These are phyloP conservation scores for Saccostrea cuccullata DNA, from an alignment of 1,140 invertebrate species.

Conservation along the genomic window DNA sequence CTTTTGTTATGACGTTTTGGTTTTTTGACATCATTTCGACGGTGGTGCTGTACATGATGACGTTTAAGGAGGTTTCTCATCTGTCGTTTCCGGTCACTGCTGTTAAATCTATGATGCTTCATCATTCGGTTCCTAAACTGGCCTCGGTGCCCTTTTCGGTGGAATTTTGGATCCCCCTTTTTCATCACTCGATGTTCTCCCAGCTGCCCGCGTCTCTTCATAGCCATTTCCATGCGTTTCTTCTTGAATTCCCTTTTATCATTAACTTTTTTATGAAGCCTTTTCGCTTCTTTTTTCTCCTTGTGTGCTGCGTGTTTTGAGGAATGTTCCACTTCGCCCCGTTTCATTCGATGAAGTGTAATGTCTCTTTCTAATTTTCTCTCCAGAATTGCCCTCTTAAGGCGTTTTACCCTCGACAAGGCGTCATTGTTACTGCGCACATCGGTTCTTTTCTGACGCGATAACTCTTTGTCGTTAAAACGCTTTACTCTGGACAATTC, in stretches of 20 bases:
- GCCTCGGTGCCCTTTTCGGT: background rate
- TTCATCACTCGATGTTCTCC: conserved; percentile 22
- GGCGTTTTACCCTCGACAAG: background rate
- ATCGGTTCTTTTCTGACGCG: conserved; percentile 8
- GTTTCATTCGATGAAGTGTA: background rate
- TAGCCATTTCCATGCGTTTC: conserved; percentile 2
- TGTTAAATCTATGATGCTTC: background rate
- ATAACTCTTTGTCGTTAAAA: background rate
- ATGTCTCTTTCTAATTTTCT: background rate
- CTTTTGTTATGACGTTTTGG: conserved; percentile 18
- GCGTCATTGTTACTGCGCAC: background rate
- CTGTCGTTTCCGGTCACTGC: background rate
- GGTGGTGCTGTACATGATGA: background rate
- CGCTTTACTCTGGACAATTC: conserved; percentile 30
- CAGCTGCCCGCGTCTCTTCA: background rate
- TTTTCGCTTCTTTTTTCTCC: background rate
- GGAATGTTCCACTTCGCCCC: background rate
- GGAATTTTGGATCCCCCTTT: conserved; percentile 10
- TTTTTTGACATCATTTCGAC: background rate
- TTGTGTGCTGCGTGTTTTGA: background rate
- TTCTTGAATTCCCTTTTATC: background rate
- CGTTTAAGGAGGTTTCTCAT: conserved; percentile 4
- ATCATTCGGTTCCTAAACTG: background rate
- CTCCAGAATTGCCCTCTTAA: conserved; percentile 8
- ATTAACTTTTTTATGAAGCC: background rate